Evolutionary conservation across 1,140 invertebrate genomes (phyloP).

Genomic region (Asobara japonica): DNA sequence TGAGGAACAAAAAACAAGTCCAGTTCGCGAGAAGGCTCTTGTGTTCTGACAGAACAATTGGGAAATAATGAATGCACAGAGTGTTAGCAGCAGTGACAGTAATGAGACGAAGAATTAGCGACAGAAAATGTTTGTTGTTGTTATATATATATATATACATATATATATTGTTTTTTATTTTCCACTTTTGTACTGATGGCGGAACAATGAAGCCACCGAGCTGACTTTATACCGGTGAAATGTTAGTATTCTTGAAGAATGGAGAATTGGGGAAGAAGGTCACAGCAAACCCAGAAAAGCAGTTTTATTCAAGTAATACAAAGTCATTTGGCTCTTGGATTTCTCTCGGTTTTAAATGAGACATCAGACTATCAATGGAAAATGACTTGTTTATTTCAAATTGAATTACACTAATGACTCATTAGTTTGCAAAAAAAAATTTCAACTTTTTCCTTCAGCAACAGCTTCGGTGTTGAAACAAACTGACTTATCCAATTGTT

Average conservation of each 20-base stretch:
- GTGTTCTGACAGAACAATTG: constrained; percentile 17
- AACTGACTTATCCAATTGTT: neutral
- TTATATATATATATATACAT: neutral
- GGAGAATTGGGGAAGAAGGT: neutral
- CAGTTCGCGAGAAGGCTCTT: neutral
- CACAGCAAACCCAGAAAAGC: neutral
- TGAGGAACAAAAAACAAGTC: constrained; percentile 4
- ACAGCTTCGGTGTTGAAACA: neutral
- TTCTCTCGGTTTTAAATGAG: neutral
- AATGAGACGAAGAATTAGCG: constrained; percentile 12
- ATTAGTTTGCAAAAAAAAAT: neutral
- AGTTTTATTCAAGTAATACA: neutral
- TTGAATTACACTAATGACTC: neutral
- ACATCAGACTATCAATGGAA: neutral
- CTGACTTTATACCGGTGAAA: neutral
- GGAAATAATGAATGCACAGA: constrained; percentile 12
- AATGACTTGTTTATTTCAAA: neutral
- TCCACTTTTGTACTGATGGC: neutral
- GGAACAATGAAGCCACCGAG: neutral
- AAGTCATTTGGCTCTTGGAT: neutral
- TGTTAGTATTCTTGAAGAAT: neutral
- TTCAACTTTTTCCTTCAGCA: neutral
- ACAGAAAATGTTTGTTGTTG: constrained; percentile 4
- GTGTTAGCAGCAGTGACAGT: constrained; percentile 19
- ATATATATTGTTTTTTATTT: neutral